These are phyloP conservation scores for Lates japonicus DNA, from an alignment of 2,797 vertebrate genomes.

Conservation along the genomic window DNA sequence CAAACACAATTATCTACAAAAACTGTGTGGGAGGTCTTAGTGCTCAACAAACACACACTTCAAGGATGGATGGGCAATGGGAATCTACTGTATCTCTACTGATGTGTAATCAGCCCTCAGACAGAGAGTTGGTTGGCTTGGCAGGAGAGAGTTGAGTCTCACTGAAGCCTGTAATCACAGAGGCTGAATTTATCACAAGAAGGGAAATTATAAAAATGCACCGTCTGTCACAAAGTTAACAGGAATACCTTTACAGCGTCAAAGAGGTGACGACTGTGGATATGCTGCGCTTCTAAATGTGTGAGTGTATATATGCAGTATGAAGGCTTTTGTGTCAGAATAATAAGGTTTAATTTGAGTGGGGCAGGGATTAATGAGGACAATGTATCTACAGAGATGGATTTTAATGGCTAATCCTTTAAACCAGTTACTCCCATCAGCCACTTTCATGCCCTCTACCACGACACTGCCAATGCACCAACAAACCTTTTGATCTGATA, in stretches of 20 bases:
- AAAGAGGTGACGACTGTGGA: no score
- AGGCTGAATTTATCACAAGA: slow-evolving; percentile 11
- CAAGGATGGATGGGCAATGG: slow-evolving; percentile 44
- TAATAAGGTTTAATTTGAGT: slow-evolving; percentile 63
- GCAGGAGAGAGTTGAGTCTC: slow-evolving; percentile 16
- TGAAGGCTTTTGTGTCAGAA: slow-evolving; percentile 48
- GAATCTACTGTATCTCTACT: slow-evolving; percentile 37
- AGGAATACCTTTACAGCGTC: no score
- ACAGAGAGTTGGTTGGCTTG: slow-evolving; percentile 23
- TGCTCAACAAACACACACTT: slow-evolving; percentile 53
- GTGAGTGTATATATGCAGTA: slow-evolving; percentile 21
- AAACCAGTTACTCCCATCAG: slow-evolving; percentile 70
- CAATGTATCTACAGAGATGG: slow-evolving; percentile 60
- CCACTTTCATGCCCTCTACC: slow-evolving; percentile 46
- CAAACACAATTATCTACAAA: slow-evolving; percentile 31
- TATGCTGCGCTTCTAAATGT: no score
- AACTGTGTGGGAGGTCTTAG: slow-evolving; percentile 55
- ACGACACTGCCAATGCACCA: slow-evolving; percentile 4
- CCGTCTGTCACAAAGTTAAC: neutral
- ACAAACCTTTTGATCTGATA: slow-evolving; percentile 26
- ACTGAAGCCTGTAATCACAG: slow-evolving; percentile 54
- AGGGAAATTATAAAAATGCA: slow-evolving; percentile 22
- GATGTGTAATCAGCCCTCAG: slow-evolving; percentile 44
- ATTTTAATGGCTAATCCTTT: slow-evolving; percentile 76
- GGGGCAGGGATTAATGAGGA: slow-evolving; percentile 63